These are phyloP conservation scores for Struthidea cinerea DNA, from an alignment of 2,113 vertebrate genomes.

Conservation along the genomic window DNA sequence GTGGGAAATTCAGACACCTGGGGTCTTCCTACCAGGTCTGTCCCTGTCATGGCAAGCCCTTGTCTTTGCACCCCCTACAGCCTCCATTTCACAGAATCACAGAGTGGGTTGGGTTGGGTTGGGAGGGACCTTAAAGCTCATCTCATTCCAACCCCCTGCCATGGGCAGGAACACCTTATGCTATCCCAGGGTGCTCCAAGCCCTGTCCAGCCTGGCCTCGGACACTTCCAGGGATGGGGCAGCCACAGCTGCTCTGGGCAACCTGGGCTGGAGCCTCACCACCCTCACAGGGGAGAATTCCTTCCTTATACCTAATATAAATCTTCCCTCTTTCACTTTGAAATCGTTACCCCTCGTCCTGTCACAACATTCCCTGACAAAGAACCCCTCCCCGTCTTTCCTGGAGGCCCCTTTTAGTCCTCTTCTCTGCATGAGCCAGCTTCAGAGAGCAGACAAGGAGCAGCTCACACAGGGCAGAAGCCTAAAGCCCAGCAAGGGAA, in stretches of 20 bases:
- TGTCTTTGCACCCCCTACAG: neutral
- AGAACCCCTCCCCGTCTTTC: neutral
- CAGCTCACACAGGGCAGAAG: neutral
- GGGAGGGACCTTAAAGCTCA: neutral
- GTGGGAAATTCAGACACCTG: conserved; percentile 6
- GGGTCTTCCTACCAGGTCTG: too few species aligned
- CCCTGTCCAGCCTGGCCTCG: rapidly evolving
- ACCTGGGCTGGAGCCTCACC: rapidly evolving
- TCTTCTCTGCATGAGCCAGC: neutral
- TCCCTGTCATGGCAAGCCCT: neutral
- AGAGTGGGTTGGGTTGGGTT: neutral
- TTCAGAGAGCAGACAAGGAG: neutral
- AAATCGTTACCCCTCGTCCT: neutral
- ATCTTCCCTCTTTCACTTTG: neutral
- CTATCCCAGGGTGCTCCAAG: neutral
- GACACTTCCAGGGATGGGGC: neutral
- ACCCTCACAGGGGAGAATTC: neutral
- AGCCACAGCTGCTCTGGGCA: neutral
- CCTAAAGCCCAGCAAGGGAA: neutral
- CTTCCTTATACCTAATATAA: neutral
- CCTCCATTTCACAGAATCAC: neutral
- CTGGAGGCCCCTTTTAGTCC: neutral
- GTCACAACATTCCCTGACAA: neutral
- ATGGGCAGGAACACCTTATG: neutral
- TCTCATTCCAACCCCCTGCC: neutral